phyloP scores from a whole-genome alignment of 2,888 invertebrate genomes.

The Tanaodytes sp. region DNA sequence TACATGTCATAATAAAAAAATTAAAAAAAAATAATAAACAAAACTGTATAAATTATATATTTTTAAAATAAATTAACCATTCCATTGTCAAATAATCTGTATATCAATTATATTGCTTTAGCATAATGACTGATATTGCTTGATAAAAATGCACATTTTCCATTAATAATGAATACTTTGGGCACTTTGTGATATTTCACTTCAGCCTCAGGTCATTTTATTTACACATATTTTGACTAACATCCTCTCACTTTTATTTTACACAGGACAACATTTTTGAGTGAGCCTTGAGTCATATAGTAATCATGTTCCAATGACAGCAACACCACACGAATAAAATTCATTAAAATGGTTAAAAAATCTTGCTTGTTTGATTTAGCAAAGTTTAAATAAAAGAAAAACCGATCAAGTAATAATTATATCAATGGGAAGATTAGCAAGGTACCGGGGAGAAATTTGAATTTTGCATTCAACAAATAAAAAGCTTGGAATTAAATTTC shows the following conservation, averaged over 20 bases:
- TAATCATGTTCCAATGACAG: constrained; percentile 20
- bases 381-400: too few relatives aligned
- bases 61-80: too few relatives aligned
- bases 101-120: constrained; percentile 5
- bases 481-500: too few relatives aligned
- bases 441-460: too few relatives aligned
- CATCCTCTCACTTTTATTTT: constrained; percentile 62
- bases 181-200: constrained; percentile 72
- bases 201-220: constrained; percentile 70
- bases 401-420: too few relatives aligned
- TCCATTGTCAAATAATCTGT: too few relatives aligned
- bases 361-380: neutral
- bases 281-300: constrained; percentile 47
- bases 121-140: constrained; percentile 33
- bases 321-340: constrained; percentile 34
- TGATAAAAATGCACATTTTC: constrained; percentile 61
- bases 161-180: constrained; percentile 64
- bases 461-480: too few relatives aligned
- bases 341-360: neutral
- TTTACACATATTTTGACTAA: constrained; percentile 62
- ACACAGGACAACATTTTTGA: constrained; percentile 62
- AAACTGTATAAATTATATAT: too few relatives aligned
- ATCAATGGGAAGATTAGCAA: too few relatives aligned
- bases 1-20: too few relatives aligned
- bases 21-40: too few relatives aligned